These are phyloP conservation scores for Mellilla xanthometata DNA, from an alignment of 2,888 invertebrate species.

Conservation along the genomic window DNA sequence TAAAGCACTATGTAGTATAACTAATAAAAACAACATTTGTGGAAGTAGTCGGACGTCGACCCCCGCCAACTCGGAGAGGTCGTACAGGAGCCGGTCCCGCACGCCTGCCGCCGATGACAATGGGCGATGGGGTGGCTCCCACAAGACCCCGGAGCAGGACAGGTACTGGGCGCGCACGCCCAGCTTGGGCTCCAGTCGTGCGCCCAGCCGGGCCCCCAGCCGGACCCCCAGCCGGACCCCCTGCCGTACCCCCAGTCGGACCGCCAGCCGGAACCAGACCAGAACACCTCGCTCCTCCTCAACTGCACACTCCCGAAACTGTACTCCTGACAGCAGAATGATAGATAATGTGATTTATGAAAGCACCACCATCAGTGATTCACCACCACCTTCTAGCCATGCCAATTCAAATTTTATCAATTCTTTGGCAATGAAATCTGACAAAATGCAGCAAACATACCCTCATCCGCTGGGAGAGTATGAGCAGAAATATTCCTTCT, in stretches of 20 bases:
- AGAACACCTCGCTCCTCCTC: constrained; percentile 54
- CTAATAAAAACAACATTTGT: constrained; percentile 67
- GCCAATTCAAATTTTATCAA: constrained; percentile 46
- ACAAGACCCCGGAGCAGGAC: constrained; percentile 59
- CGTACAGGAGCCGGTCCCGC: constrained; percentile 66
- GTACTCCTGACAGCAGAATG: constrained; percentile 61
- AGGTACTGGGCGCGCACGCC: constrained; percentile 70
- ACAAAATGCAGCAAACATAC: constrained; percentile 62
- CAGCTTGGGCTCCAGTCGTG: constrained; percentile 49
- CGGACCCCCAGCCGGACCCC: constrained; percentile 55
- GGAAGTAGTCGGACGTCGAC: constrained; percentile 64
- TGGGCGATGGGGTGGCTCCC: constrained; percentile 54
- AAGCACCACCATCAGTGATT: constrained; percentile 36
- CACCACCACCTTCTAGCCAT: constrained; percentile 29
- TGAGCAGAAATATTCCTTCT: constrained; percentile 62
- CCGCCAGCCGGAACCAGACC: constrained; percentile 64
- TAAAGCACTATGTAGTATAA: constrained; percentile 85
- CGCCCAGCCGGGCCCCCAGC: constrained; percentile 59
- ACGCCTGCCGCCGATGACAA: constrained; percentile 65
- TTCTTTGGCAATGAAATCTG: constrained; percentile 55
- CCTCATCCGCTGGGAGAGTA: constrained; percentile 49
- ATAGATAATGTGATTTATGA: constrained; percentile 60
- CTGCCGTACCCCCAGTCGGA: too few species aligned
- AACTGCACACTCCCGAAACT: constrained; percentile 52
- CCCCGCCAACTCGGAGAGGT: constrained; percentile 65